Percentiles rank a stretch among this genome's conserved stretches.
These are phyloP conservation scores for Patella pellucida DNA, from an alignment of 2,888 invertebrate species.

Conservation along the genomic window DNA sequence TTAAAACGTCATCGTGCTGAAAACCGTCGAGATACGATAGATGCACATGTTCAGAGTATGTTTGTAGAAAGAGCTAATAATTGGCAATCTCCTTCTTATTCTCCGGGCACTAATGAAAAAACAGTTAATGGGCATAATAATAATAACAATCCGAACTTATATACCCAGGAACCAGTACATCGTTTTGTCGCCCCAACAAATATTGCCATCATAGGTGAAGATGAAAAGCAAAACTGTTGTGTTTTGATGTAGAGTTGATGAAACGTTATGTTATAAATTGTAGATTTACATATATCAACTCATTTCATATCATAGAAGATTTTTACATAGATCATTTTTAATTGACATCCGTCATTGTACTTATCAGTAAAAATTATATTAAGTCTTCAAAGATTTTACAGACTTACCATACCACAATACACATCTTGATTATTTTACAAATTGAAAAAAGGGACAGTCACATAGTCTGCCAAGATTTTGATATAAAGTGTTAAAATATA, in stretches of 20 bases:
- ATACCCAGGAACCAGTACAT: conserved; percentile 36
- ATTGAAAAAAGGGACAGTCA: too few relatives aligned
- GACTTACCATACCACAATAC: too few relatives aligned
- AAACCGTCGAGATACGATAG: conserved; percentile 39
- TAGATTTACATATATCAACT: too few relatives aligned
- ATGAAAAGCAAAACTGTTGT: conserved; percentile 59
- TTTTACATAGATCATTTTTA: too few relatives aligned
- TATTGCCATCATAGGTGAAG: conserved; percentile 53
- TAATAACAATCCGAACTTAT: conserved; percentile 41
- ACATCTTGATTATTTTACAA: too few relatives aligned
- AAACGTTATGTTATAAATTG: too few relatives aligned
- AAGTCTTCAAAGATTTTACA: too few relatives aligned
- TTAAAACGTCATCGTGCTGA: conserved; percentile 30
- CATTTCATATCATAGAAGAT: too few relatives aligned
- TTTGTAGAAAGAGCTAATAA: conserved; percentile 44
- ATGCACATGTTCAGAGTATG: conserved; percentile 56
- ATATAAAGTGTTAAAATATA: too few relatives aligned
- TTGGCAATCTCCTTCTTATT: conserved; percentile 24
- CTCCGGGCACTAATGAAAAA: conserved; percentile 40
- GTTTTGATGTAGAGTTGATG: conserved; percentile 22
- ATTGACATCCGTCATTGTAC: too few relatives aligned
- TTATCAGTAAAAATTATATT: too few relatives aligned
- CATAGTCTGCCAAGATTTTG: too few relatives aligned
- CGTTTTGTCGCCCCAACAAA: conserved; percentile 53
- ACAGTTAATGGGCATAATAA: conserved; percentile 49